Evolutionary conservation across 2,113 vertebrate genomes (phyloP), one percentile per base, ranked within the genome.

Genomic region (Neogobius melanostomus): DNA sequence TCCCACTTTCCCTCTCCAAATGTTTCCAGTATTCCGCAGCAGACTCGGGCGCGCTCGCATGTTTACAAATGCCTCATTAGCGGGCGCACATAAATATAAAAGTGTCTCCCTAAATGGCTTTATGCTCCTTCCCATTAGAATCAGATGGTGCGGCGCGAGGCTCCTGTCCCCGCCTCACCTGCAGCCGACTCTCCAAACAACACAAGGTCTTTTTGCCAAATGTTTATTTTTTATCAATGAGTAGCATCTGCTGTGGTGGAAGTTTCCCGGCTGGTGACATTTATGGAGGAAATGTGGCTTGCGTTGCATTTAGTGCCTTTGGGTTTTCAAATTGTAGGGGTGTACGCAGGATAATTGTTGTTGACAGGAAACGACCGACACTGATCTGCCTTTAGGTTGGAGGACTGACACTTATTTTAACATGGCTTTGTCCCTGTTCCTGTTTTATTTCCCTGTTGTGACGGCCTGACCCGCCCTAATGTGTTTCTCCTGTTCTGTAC

Each of bases 1-100:
- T n/a, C 42, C 42, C 36, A n/a, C 42, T 14, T 61, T 42, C 36
- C 59, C 44, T 45, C 42, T 44, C 59, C 59, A 45, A 61, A 44
- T 61, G 59, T 48, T 36, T 64, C 16, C 44, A 64, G 62, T 44
- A 44, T 61, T 61, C 14, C 11, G 66, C 9, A 64, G 12, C 71
- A 72, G 50, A 76, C 47, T 63, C 28, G 5, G 65, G 63, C 56
- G 66, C 64, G 47, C 64, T 15, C 66, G 64, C 68, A 68, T 82
- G 79, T 75, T 75, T 82, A 82, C 62, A 83, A 82, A 87, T 82
- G 66, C 74, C 72, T 85, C 81, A 82, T 85, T 81, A 76, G 69
- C 66, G 49, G 64, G 71, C 77, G 47, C 59, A 69, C 74, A 61
- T 82, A 75, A 70, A 83, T 75, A 68, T 62, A 81, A 79, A 59